These are phyloP conservation scores for Aspidiotus rigidus DNA, from an alignment of 2,888 invertebrate genomes.

Conservation along the genomic window DNA sequence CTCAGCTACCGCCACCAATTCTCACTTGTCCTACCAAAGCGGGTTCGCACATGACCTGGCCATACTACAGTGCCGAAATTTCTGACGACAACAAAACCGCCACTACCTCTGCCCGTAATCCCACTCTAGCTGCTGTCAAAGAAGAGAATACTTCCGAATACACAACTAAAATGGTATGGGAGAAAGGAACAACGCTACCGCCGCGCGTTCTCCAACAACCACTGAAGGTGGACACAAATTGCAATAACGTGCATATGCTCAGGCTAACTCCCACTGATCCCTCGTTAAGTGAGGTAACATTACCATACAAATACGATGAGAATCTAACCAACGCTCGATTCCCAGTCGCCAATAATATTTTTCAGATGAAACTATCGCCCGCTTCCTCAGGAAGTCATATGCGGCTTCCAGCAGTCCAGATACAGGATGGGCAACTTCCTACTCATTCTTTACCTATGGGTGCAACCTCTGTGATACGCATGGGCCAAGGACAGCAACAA, in stretches of 20 bases:
- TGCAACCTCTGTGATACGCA: slow-evolving; percentile 38
- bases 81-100: slow-evolving; percentile 18
- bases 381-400: slow-evolving; percentile 23
- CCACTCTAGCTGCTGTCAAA: not conserved
- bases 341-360: slow-evolving; percentile 12
- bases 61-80: slow-evolving; percentile 49
- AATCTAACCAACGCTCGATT: slow-evolving; percentile 16
- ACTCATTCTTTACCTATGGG: slow-evolving; percentile 25
- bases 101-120: slow-evolving; percentile 25
- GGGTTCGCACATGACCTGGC: slow-evolving; percentile 51
- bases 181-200: slow-evolving; percentile 8
- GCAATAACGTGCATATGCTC: slow-evolving; percentile 31
- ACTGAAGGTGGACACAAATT: slow-evolving; percentile 21
- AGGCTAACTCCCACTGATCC: slow-evolving; percentile 24
- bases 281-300: slow-evolving; percentile 12
- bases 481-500: slow-evolving; percentile 43
- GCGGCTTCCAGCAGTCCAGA: slow-evolving; percentile 14
- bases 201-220: slow-evolving; percentile 19
- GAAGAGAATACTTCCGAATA: slow-evolving; percentile 11
- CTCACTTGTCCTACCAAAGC: slow-evolving; percentile 36
- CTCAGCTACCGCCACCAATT: slow-evolving; percentile 42
- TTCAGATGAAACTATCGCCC: slow-evolving; percentile 33
- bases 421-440: slow-evolving; percentile 11
- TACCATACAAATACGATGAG: slow-evolving; percentile 8
- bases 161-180: slow-evolving; percentile 27